Conservation (phyloP, 2,113 vertebrate genomes). For the Carlito syrichta region DNA sequence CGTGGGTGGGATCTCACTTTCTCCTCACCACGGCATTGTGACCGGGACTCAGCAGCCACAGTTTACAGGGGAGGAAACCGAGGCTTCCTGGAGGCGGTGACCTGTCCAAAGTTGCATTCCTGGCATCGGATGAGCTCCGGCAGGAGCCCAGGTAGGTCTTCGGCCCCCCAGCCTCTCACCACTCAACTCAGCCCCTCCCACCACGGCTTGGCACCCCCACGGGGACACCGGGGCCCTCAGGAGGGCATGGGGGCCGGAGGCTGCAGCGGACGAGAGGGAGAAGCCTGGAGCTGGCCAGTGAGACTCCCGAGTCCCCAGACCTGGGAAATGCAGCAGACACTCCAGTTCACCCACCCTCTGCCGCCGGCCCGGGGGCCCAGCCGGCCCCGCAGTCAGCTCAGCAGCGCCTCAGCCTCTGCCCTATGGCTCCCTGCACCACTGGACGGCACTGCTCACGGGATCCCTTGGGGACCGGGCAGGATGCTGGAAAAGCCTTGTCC, state of each 20-base stretch:
- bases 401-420: background rate
- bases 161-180: fast-evolving
- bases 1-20: too few species aligned
- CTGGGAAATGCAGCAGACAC: background rate
- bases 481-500: fast-evolving
- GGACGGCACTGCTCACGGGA: fast-evolving
- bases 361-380: fast-evolving
- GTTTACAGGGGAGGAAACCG: background rate
- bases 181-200: background rate
- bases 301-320: background rate
- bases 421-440: fast-evolving
- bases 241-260: background rate
- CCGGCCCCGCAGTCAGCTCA: background rate
- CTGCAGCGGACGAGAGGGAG: background rate
- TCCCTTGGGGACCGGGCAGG: background rate
- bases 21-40: fast-evolving
- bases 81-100: background rate
- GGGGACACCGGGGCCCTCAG: fast-evolving
- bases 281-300: background rate
- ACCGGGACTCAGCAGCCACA: background rate
- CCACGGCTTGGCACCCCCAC: background rate
- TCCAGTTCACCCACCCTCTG: fast-evolving
- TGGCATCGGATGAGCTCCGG: background rate
- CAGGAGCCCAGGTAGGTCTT: too few species aligned
- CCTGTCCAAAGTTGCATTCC: background rate